Conservation (phyloP, 2,113 vertebrate genomes). For the Pycnonotus jocosus region DNA sequence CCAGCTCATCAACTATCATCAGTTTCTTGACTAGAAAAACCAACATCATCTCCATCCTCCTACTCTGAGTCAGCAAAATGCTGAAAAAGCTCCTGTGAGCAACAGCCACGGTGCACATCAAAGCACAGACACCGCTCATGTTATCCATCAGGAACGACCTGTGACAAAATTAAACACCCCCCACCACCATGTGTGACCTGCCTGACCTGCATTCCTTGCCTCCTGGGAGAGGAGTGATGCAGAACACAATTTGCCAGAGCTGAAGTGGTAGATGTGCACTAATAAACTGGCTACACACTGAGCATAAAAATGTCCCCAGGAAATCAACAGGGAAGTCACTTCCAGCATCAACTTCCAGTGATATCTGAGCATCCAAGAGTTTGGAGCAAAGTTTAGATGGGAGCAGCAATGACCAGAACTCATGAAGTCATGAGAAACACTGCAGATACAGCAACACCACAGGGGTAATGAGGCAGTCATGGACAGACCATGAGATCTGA, state of each 20-base stretch:
- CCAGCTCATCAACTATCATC: background rate
- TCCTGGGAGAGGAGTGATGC: background rate
- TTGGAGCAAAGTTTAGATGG: background rate
- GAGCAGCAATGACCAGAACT: background rate
- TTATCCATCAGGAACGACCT: background rate
- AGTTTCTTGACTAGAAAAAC: background rate
- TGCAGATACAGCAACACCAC: accelerated
- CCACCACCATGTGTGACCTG: accelerated
- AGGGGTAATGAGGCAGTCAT: background rate
- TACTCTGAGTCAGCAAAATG: background rate
- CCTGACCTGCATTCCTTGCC: background rate
- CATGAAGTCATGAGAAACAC: background rate
- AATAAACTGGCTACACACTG: background rate
- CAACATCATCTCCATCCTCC: background rate
- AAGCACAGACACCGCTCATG: background rate
- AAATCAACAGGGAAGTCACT: background rate
- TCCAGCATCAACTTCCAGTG: background rate
- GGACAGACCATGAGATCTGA: background rate
- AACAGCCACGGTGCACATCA: accelerated
- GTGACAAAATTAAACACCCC: background rate
- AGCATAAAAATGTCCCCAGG: background rate
- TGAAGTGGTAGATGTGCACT: background rate
- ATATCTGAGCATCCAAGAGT: background rate
- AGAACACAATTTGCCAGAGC: background rate
- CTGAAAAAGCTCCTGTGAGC: background rate